Evolutionary conservation across 2,113 vertebrate species (phyloP).

Genomic region (Calonectris borealis): DNA sequence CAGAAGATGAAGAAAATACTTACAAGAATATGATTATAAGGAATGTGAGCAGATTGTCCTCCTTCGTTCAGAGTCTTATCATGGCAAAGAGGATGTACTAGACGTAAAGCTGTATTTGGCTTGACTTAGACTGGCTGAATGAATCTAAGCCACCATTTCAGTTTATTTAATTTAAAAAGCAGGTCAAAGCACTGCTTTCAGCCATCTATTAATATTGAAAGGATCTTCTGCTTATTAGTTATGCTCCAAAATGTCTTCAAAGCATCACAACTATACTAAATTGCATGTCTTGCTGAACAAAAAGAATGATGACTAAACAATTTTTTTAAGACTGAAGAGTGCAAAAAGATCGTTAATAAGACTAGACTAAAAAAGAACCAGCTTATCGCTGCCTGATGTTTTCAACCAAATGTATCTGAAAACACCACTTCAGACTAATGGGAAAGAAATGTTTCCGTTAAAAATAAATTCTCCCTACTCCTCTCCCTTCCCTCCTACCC

Average conservation of each 20-base stretch:
- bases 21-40: background rate
- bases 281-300: background rate
- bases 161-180: constrained; percentile 39
- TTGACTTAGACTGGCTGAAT: background rate
- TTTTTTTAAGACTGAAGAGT: background rate
- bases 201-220: constrained; percentile 27
- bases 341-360: background rate
- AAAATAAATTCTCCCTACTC: background rate
- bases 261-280: background rate
- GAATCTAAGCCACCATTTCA: background rate
- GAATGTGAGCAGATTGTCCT: background rate
- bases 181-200: constrained; percentile 30
- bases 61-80: background rate
- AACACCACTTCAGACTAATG: background rate
- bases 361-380: background rate
- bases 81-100: background rate
- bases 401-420: background rate
- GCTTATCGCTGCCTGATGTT: background rate
- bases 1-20: constrained; percentile 6
- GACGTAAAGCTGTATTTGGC: background rate
- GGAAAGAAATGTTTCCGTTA: background rate
- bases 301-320: background rate
- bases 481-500: background rate
- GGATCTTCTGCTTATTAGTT: constrained; percentile 6
- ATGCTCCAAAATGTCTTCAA: background rate